A percentile compares a stretch with the other conserved stretches of the same genome.
These are phyloP conservation scores for Castor canadensis DNA, from an alignment of 2,113 vertebrate genomes.

Conservation along the genomic window DNA sequence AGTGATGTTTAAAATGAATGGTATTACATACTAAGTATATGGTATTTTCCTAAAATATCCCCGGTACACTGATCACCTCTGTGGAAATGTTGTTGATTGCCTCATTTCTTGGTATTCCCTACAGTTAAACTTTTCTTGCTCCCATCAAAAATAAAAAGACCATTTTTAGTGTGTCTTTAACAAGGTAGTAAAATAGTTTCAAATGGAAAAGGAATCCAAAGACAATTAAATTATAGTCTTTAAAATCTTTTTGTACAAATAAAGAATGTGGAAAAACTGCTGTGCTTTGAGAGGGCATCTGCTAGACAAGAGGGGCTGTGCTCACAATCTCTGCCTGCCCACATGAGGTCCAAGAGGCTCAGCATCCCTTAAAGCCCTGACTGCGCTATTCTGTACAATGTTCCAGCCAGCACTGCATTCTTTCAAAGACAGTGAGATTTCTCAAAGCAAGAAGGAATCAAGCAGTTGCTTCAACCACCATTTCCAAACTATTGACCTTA, in stretches of 20 bases:
- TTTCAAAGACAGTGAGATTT: neutral
- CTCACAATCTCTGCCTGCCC: neutral
- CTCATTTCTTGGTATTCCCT: neutral
- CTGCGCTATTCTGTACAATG: fast-evolving
- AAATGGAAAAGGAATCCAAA: neutral
- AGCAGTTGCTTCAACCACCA: neutral
- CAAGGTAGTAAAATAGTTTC: neutral
- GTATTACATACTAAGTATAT: neutral
- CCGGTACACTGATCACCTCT: neutral
- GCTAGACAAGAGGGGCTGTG: neutral
- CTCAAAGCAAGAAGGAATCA: neutral
- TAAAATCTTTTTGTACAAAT: neutral
- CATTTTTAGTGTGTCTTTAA: neutral
- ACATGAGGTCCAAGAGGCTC: neutral
- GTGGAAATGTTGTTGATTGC: neutral
- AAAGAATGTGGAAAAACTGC: neutral
- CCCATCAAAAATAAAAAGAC: neutral
- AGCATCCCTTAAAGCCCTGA: neutral
- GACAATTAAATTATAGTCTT: neutral
- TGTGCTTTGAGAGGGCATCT: neutral
- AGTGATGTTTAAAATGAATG: neutral
- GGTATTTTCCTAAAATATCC: neutral
- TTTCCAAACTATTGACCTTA: neutral
- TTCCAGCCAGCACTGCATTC: neutral
- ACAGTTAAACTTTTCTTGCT: neutral